Evolutionary conservation across 2,113 vertebrate genomes (phyloP).

Genomic region (Prinia subflava): DNA sequence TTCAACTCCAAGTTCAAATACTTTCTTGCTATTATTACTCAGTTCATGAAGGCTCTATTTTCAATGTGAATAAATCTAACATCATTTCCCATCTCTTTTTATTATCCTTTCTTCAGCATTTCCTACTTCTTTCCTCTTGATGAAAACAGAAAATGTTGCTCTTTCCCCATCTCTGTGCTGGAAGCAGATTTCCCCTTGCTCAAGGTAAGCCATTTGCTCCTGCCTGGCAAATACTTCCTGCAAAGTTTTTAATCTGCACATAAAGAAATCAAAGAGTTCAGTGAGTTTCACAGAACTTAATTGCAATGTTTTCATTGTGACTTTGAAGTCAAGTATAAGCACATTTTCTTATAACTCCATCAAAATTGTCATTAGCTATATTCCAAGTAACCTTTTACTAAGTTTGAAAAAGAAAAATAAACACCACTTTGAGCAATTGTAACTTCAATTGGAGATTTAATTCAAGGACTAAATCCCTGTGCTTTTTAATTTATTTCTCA

Average conservation of each 20-base stretch:
- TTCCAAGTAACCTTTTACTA: background rate
- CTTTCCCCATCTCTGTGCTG: background rate
- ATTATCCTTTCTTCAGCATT: background rate
- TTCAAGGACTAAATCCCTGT: background rate
- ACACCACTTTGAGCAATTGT: background rate
- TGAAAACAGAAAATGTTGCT: background rate
- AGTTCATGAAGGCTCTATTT: background rate
- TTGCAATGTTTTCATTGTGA: background rate
- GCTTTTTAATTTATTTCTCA: constrained; percentile 40
- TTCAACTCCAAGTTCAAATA: background rate
- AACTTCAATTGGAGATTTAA: background rate
- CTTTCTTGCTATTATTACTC: background rate
- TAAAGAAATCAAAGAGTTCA: background rate
- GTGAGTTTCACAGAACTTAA: background rate
- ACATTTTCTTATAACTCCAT: background rate
- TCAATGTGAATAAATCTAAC: background rate
- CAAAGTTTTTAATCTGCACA: background rate
- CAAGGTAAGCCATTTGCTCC: background rate
- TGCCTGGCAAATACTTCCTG: background rate
- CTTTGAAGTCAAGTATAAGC: background rate
- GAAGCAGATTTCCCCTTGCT: background rate
- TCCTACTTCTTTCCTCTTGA: background rate
- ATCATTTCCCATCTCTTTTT: background rate
- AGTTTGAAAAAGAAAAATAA: background rate
- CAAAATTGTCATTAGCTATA: background rate